Conservation (phyloP, 2,888 invertebrate species). For the Ashinkailepas kermadecensis region DNA sequence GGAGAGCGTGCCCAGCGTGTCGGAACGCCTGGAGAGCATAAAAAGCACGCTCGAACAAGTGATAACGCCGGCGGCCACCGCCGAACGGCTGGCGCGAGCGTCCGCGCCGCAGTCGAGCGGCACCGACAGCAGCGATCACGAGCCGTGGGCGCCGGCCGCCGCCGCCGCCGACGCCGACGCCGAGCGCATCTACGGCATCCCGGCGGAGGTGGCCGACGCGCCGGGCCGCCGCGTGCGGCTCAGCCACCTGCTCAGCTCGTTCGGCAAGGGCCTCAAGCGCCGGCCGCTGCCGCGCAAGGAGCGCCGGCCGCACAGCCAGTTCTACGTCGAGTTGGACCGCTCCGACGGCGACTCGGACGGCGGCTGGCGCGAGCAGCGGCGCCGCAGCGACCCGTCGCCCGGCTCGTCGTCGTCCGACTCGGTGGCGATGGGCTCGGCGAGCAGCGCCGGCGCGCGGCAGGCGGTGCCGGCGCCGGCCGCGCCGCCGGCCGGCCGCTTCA, state of each 20-base stretch:
- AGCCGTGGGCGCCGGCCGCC: not conserved
- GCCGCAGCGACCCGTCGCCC: not conserved
- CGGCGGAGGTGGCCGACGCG: slow-evolving; percentile 6
- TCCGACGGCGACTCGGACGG: not conserved
- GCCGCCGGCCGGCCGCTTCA: not conserved
- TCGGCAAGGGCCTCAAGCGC: slow-evolving; percentile 2
- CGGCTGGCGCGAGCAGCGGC: not conserved
- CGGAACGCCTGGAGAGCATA: not conserved
- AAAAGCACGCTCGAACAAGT: not conserved
- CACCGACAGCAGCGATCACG: no score
- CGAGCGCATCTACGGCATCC: slow-evolving; percentile 9
- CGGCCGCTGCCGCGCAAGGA: not conserved
- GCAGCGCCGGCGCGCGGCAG: not conserved
- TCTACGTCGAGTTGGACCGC: not conserved
- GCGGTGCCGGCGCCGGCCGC: not conserved
- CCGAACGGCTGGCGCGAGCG: not conserved
- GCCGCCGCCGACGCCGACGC: not conserved
- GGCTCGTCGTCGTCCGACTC: not conserved
- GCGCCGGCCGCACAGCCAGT: slow-evolving; percentile 11
- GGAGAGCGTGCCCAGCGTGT: not conserved
- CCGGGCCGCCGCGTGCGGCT: not conserved
- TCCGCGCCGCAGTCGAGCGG: no score
- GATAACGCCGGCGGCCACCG: slow-evolving; percentile 4
- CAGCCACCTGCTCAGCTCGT: slow-evolving; percentile 9
- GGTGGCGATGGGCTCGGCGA: not conserved